phyloP scores from a whole-genome alignment of 2,888 invertebrate genomes.

The Neocrepidodera transversa region DNA sequence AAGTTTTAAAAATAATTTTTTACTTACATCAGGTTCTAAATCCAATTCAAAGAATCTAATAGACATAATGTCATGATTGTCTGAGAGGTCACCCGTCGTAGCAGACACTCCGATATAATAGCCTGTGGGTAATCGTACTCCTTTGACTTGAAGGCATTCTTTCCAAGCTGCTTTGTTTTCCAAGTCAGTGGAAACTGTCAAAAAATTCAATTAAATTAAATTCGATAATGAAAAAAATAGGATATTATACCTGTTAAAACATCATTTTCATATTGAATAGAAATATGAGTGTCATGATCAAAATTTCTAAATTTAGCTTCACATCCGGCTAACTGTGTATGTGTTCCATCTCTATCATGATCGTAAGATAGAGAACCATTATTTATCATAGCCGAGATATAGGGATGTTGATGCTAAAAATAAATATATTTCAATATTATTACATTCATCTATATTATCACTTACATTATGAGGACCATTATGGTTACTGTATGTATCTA shows the following conservation, averaged over 20 bases:
- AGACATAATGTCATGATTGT: conserved; percentile 94
- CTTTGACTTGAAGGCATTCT: conserved; percentile 87
- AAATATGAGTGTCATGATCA: conserved; percentile 88
- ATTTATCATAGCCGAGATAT: conserved; percentile 97
- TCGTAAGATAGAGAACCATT: conserved; percentile 96
- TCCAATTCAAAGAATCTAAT: conserved; percentile 94
- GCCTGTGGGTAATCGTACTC: conserved; percentile 91
- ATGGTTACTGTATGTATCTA: conserved; percentile 99
- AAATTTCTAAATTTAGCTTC: conserved; percentile 93
- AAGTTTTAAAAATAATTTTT: conserved; percentile 8
- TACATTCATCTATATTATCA: conserved; percentile 35
- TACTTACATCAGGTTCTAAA: conserved; percentile 69
- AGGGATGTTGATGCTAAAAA: conserved; percentile 94
- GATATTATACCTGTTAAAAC: conserved; percentile 83
- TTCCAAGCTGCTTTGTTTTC: conserved; percentile 94
- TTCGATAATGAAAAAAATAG: no score
- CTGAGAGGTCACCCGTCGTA: conserved; percentile 95
- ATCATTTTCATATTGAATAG: conserved; percentile 91
- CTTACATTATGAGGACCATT: conserved; percentile 98
- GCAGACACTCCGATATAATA: conserved; percentile 95
- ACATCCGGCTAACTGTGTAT: conserved; percentile 96
- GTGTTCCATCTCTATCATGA: conserved; percentile 98
- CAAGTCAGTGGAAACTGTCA: conserved; percentile 85
- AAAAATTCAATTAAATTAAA: conserved; percentile 20
- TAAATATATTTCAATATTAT: not conserved